A percentile compares a stretch with the other conserved stretches of the same genome.
These are phyloP conservation scores for Callionymus lyra DNA, from an alignment of 2,113 vertebrate genomes.

Conservation along the genomic window DNA sequence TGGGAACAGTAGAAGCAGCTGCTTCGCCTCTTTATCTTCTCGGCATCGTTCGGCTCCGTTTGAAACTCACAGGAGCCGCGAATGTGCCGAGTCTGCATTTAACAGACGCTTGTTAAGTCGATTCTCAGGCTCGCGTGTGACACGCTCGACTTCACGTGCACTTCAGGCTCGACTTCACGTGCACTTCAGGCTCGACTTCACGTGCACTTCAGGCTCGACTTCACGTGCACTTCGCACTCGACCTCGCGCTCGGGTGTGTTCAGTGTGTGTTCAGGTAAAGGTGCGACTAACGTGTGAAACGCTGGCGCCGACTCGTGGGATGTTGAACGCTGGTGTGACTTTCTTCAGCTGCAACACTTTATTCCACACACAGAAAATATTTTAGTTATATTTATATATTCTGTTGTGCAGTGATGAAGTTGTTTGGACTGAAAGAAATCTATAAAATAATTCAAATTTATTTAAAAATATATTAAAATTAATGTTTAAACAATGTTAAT, in stretches of 20 bases:
- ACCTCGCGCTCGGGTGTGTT: too few species aligned
- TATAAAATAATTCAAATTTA: too few species aligned
- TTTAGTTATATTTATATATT: too few species aligned
- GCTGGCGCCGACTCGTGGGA: too few species aligned
- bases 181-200: constrained; percentile 51
- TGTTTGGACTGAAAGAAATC: too few species aligned
- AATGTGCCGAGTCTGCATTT: constrained; percentile 45
- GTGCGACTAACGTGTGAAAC: constrained; percentile 4
- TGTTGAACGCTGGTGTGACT: constrained; percentile 37
- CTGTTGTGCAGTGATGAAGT: too few species aligned
- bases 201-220: constrained; percentile 50
- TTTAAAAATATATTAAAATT: too few species aligned
- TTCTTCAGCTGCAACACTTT: constrained; percentile 12
- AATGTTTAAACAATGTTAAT: too few species aligned
- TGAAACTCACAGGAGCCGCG: constrained; percentile 6
- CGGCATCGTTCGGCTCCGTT: constrained; percentile 3
- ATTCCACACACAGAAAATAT: too few species aligned
- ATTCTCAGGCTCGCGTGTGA: constrained; percentile 48
- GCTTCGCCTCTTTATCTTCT: constrained; percentile 47
- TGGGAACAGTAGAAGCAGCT: constrained; percentile 51
- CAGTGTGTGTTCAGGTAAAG: too few species aligned
- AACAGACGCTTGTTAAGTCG: constrained; percentile 48
- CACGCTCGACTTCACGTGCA: constrained; percentile 32
- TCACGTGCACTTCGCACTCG: constrained; percentile 50
- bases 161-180: constrained; percentile 31